Conservation (phyloP, 2,113 vertebrate species). For the Zosterops japonicus region DNA sequence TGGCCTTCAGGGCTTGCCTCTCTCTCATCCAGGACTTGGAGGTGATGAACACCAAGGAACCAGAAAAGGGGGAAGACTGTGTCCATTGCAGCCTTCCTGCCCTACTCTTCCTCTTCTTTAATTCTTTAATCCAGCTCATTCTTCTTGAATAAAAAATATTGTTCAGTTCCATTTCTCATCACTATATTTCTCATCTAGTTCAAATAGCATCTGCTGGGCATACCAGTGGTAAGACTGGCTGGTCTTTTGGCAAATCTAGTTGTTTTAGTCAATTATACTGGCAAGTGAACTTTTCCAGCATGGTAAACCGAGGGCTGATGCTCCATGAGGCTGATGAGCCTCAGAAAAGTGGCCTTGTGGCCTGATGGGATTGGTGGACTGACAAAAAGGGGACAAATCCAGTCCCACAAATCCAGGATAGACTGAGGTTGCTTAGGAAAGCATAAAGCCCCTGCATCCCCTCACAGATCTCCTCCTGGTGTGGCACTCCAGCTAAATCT, state of each 20-base stretch:
- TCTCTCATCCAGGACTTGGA: background rate
- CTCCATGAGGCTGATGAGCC: fast-evolving
- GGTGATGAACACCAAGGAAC: background rate
- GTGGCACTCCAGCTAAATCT: background rate
- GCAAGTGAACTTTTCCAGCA: background rate
- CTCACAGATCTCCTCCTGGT: fast-evolving
- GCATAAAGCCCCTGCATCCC: background rate
- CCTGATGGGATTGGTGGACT: background rate
- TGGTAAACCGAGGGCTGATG: background rate
- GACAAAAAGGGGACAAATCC: background rate
- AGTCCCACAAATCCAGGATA: background rate
- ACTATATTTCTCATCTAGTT: background rate
- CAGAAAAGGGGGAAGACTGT: background rate
- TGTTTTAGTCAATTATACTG: background rate
- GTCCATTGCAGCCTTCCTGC: background rate
- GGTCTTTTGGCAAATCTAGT: background rate
- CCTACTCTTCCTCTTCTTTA: background rate
- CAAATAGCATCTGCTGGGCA: background rate
- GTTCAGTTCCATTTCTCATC: background rate
- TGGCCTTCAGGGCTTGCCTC: background rate
- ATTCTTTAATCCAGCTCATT: too few relatives aligned
- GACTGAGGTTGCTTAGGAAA: background rate
- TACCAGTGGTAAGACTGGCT: background rate
- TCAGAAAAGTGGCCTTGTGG: background rate
- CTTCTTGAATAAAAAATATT: background rate